phyloP scores from a whole-genome alignment of 2,797 vertebrate genomes.

The Urocyon cinereoargenteus region DNA sequence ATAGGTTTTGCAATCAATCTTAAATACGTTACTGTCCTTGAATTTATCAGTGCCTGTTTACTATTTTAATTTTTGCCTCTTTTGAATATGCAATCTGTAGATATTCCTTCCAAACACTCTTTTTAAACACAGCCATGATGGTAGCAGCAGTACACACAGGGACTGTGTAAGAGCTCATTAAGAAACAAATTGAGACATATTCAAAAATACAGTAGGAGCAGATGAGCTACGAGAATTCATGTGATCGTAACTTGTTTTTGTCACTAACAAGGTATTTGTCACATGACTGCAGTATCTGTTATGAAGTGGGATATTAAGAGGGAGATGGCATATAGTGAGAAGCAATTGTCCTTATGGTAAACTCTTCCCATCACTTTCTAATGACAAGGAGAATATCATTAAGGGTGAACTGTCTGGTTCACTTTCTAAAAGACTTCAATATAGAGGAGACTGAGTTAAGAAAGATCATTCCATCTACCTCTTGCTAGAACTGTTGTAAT shows the following conservation, averaged over 20 bases:
- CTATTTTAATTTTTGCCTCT: slow-evolving; percentile 50
- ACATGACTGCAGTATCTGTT: background rate
- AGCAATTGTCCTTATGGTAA: slow-evolving; percentile 40
- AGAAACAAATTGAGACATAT: slow-evolving; percentile 55
- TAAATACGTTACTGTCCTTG: background rate
- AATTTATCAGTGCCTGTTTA: background rate
- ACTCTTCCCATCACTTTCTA: slow-evolving; percentile 10
- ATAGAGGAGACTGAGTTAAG: background rate
- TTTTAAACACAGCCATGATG: slow-evolving; percentile 42
- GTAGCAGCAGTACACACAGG: slow-evolving; percentile 33
- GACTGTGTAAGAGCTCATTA: slow-evolving; percentile 8
- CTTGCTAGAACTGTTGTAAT: background rate
- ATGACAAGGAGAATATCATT: background rate
- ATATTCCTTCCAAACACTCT: slow-evolving; percentile 41
- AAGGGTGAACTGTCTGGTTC: background rate
- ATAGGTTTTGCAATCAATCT: background rate
- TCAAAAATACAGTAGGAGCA: slow-evolving; percentile 52
- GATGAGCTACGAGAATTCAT: slow-evolving; percentile 23
- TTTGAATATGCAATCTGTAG: background rate
- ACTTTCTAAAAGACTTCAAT: background rate
- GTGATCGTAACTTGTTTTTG: slow-evolving; percentile 26
- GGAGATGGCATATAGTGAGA: background rate
- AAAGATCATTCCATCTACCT: background rate
- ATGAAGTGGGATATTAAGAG: slow-evolving; percentile 31
- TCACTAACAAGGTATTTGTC: slow-evolving; percentile 44